Evolutionary conservation across 2,797 vertebrate species (phyloP).

Genomic region (Amphiprion clarkii): DNA sequence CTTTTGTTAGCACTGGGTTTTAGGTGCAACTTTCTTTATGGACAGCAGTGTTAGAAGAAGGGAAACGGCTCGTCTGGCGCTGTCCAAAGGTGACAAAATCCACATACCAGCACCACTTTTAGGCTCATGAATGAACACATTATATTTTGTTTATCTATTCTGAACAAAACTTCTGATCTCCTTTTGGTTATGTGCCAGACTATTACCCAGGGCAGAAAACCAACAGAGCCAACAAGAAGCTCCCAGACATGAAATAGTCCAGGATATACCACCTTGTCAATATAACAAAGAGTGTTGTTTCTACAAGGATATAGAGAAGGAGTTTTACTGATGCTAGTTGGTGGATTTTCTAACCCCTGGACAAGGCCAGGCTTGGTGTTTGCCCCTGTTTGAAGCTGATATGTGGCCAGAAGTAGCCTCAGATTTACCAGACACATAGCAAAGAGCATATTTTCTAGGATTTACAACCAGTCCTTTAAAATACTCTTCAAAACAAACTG

Average conservation of each 20-base stretch:
- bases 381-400: no score
- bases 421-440: neutral
- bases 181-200: neutral
- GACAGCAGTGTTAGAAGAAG: neutral
- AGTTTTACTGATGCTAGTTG: neutral
- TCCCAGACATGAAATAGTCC: neutral
- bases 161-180: neutral
- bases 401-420: neutral
- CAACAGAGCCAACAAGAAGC: neutral
- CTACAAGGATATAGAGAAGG: neutral
- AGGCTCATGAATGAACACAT: neutral
- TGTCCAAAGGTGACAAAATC: neutral
- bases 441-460: neutral
- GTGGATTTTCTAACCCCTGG: neutral
- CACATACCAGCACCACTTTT: neutral
- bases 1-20: neutral
- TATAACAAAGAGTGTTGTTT: neutral
- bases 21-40: neutral
- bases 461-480: constrained; percentile 11
- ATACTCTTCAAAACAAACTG: constrained; percentile 10
- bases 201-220: neutral
- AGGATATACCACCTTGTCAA: neutral
- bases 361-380: no score
- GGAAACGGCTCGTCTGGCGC: neutral
- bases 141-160: neutral